phyloP scores from a whole-genome alignment of 2,888 invertebrate species.

The Erebia aethiops region DNA sequence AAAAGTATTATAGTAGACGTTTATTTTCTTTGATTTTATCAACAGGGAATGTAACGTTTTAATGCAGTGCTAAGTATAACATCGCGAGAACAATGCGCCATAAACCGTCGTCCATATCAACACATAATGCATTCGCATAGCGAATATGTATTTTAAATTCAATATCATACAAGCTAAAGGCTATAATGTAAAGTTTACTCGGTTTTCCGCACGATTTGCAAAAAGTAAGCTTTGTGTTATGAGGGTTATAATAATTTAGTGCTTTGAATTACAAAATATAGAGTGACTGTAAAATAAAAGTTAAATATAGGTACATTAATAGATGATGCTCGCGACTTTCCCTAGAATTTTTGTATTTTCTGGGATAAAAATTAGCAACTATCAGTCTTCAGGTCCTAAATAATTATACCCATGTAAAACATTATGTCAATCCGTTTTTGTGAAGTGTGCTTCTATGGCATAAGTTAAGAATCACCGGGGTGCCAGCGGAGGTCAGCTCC shows the following conservation, averaged over 20 bases:
- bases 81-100: conserved; percentile 74
- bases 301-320: too few species aligned
- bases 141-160: conserved; percentile 66
- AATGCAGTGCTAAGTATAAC: conserved; percentile 69
- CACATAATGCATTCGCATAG: conserved; percentile 64
- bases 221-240: conserved; percentile 19
- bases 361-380: too few species aligned
- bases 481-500: too few species aligned
- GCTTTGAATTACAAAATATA: conserved; percentile 40
- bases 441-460: too few species aligned
- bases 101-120: conserved; percentile 75
- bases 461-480: too few species aligned
- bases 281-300: conserved; percentile 1
- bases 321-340: too few species aligned
- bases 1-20: background rate
- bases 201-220: conserved; percentile 41
- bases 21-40: conserved; percentile 50
- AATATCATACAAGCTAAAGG: conserved; percentile 53
- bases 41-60: conserved; percentile 66
- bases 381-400: too few species aligned
- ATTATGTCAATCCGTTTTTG: too few species aligned
- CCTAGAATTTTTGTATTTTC: too few species aligned
- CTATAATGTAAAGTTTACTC: conserved; percentile 44
- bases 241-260: conserved; percentile 36
- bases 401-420: too few species aligned